These are phyloP conservation scores for Drosophila jambulina DNA, from an alignment of 1,140 invertebrate species.

Conservation along the genomic window DNA sequence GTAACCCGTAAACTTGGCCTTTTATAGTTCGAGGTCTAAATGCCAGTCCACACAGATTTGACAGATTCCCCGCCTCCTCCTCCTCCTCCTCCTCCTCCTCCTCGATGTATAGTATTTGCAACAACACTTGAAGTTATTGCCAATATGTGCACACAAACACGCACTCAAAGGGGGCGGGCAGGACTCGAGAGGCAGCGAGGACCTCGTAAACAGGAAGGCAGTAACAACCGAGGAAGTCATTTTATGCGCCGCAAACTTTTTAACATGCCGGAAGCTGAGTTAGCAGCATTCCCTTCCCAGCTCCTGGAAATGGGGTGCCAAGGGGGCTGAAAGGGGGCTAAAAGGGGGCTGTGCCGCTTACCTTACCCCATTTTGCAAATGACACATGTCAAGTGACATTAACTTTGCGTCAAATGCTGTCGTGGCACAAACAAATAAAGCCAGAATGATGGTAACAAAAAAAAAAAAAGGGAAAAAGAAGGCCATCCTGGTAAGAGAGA, in stretches of 20 bases:
- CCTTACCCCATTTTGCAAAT: constrained; percentile 81
- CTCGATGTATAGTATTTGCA: constrained; percentile 71
- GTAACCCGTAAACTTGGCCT: constrained; percentile 20
- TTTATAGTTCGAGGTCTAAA: constrained; percentile 31
- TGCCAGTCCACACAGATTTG: constrained; percentile 37
- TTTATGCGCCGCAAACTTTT: constrained; percentile 84
- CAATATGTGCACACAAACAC: constrained; percentile 66
- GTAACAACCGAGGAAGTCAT: constrained; percentile 80
- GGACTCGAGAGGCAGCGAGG: not conserved
- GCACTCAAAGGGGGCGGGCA: constrained; percentile 14
- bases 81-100: not conserved
- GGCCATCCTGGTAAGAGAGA: not conserved
- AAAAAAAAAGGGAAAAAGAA: constrained; percentile 4
- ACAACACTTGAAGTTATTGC: constrained; percentile 81
- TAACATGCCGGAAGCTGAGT: constrained; percentile 83
- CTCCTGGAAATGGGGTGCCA: constrained; percentile 8
- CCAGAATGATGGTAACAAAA: constrained; percentile 28
- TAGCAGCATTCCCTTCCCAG: constrained; percentile 34
- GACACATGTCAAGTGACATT: constrained; percentile 84
- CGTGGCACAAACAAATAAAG: constrained; percentile 80
- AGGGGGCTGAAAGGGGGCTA: not conserved
- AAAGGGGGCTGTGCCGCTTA: constrained; percentile 26
- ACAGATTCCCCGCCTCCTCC: constrained; percentile 2
- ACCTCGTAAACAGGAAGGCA: constrained; percentile 78
- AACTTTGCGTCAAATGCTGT: constrained; percentile 80